Conservation (phyloP, 2,888 invertebrate genomes). For the Colostygia pectinataria region DNA sequence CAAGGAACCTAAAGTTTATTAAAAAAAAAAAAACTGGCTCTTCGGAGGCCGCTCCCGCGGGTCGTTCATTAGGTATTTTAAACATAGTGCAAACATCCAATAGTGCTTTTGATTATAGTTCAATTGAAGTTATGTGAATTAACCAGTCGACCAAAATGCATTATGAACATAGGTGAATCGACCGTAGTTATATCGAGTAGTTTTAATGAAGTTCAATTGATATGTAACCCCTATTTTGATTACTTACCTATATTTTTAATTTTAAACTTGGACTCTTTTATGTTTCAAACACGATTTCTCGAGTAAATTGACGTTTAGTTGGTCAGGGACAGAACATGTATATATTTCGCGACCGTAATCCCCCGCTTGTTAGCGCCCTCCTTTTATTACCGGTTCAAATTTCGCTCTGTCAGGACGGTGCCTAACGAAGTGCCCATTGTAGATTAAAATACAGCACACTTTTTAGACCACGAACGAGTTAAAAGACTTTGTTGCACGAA, state of each 20-base stretch:
- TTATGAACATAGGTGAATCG: no score
- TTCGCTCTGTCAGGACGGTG: constrained; percentile 18
- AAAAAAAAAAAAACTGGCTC: no score
- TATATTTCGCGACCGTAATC: constrained; percentile 13
- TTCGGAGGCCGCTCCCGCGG: no score
- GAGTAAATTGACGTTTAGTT: constrained; percentile 13
- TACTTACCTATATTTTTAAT: not conserved
- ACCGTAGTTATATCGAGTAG: no score
- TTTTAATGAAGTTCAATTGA: no score
- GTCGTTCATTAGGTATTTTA: no score
- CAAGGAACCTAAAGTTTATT: no score
- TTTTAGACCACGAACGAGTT: constrained; percentile 17
- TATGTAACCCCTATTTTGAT: no score
- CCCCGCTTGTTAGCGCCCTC: constrained; percentile 28
- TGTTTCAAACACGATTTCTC: constrained; percentile 8
- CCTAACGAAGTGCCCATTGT: constrained; percentile 29
- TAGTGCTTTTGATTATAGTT: no score
- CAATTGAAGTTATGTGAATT: no score
- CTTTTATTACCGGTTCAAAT: constrained; percentile 27
- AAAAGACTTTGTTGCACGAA: constrained; percentile 11
- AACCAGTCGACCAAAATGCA: no score
- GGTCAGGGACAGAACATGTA: constrained; percentile 17
- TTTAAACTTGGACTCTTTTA: not conserved
- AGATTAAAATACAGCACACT: constrained; percentile 22
- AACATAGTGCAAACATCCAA: no score